Conservation (phyloP, 1,140 invertebrate genomes). For the Conus betulinus region DNA sequence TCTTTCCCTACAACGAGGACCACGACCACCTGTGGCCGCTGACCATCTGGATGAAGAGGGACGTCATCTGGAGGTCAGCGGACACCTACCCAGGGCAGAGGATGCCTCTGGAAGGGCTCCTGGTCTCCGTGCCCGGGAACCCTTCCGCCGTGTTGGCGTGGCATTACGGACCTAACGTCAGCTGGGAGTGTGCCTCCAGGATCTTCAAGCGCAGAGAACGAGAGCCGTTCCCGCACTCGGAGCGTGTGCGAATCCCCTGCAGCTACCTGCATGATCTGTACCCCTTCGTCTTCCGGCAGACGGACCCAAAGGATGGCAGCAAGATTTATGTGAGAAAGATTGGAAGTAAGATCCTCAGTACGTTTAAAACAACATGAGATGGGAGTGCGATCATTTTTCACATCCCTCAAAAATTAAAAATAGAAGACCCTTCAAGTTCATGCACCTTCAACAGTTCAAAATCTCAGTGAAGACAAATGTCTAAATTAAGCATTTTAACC, state of each 20-base stretch:
- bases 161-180: conserved; percentile 15
- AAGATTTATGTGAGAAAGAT: neutral
- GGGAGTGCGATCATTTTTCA: no score
- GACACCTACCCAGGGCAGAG: conserved; percentile 6
- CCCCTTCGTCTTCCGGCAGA: conserved; percentile 24
- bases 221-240: neutral
- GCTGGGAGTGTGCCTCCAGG: conserved; percentile 26
- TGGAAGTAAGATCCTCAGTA: neutral
- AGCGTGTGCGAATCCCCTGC: conserved; percentile 29
- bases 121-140: conserved; percentile 18
- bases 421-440: no score
- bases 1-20: conserved; percentile 37
- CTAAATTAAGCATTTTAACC: no score
- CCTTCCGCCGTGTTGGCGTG: neutral
- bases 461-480: no score
- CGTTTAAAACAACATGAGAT: neutral
- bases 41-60: conserved; percentile 43
- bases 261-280: conserved; percentile 28
- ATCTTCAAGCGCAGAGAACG: conserved; percentile 31
- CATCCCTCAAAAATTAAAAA: no score
- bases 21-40: conserved; percentile 34
- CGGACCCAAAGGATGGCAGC: neutral
- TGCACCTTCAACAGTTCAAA: no score
- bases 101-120: conserved; percentile 24
- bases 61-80: conserved; percentile 14